Conservation (phyloP, 2,797 vertebrate genomes). For the Sitta carolinensis region DNA sequence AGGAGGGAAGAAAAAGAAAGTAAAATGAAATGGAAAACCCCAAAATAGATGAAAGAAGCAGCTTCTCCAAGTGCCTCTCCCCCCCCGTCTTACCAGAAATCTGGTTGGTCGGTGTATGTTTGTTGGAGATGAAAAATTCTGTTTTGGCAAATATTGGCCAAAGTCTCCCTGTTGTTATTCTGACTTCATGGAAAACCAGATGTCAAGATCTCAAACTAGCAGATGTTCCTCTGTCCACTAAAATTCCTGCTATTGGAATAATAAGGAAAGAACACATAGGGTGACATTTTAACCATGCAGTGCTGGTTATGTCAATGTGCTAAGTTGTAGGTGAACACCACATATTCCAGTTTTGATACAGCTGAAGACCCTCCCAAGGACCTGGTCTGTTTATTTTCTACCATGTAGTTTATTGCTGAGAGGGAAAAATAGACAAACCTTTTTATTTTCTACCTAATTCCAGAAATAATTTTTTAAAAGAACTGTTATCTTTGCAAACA, state of each 20-base stretch:
- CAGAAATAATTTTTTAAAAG: background rate
- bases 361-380: background rate
- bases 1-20: background rate
- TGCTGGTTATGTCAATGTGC: background rate
- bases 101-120: background rate
- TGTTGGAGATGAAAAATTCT: background rate
- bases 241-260: background rate
- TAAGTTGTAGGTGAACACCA: background rate
- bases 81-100: background rate
- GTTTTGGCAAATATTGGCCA: background rate
- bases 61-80: fast-evolving
- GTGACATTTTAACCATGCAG: background rate
- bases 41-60: background rate
- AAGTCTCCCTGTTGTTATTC: background rate
- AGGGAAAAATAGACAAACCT: background rate
- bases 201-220: background rate
- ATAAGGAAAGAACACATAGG: background rate
- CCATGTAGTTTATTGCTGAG: background rate
- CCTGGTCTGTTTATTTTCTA: background rate
- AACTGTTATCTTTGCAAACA: background rate
- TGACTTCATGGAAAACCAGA: background rate
- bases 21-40: background rate
- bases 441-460: background rate
- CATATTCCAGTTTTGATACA: background rate
- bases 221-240: background rate